Base-by-base conservation (phyloP, 2,797 vertebrate genomes). In the Chlorospingus semifuscus region DNA sequence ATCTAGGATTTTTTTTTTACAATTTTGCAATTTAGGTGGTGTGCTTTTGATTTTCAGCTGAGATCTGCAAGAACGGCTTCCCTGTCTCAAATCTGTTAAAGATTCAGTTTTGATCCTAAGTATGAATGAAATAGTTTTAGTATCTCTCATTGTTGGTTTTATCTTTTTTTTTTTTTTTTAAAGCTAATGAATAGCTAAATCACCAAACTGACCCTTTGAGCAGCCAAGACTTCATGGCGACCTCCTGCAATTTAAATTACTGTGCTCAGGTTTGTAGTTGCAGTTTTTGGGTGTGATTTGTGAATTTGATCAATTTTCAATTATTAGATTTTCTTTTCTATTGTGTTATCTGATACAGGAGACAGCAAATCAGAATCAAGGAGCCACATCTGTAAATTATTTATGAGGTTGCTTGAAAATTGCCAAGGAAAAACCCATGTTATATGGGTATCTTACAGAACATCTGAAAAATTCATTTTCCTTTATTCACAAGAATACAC, bases 341-440 rank as follows among this genome's bases (percentile, higher is more conserved):
- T 8, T 68, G 4, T 42, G 4, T 49, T 83, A 9, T 60, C 19
- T 57, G 30, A 20, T 15, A 17, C 3, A 46, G n/a, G 9, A 84
- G 12, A 36, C 4, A 44, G 42, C 20, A 70, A 92, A 66, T 52
- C 8, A 26, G 36, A 91, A 88, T 55, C 41, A 49, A 13, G n/a
- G 36, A 59, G 5, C 27, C 36, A 27, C 8, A 80, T 4, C 15
- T 53, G 3, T 36, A 55, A 46, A 2, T 69, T 82, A 34, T 26
- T 76, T 32, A 3, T 52, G 6, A 65, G 7, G 7, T 23, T 86
- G 15, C 26, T 81, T 72, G 34, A 79, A 79, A 95, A 42, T 42
- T 71, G 32, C 16, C 8, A 20, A 34, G 57, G 26, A 34, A 77
- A 84, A 46, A 0, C 4, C 11, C 0, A 4, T 4, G 0, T 85